Base-by-base conservation (phyloP, 2,797 vertebrate species). In the Schizothorax lantsangensis region DNA sequence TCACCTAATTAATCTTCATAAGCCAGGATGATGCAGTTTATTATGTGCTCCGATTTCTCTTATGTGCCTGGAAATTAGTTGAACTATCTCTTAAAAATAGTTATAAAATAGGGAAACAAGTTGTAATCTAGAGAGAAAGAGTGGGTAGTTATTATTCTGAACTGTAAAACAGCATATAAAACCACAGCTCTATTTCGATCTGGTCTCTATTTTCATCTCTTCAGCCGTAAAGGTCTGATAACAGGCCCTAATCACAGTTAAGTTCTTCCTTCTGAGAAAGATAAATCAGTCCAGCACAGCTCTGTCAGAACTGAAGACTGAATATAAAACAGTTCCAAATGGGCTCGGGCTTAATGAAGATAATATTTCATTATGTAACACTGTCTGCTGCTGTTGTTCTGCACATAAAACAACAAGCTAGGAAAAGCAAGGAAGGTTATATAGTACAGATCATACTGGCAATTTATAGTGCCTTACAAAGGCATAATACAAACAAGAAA, bases 241-340 rank as follows among this genome's bases (percentile, higher is more conserved):
- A 68, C 59, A 40, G 73, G 14, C 9, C 73, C 45, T 77, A 62
- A 77, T 83, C 84, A 45, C 81, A 45, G 71, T 77, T 62, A 86
- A 82, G 43, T 71, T 81, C 74, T 69, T 86, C 40, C 23, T 33
- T 79, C 77, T 88, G 49, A 62, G 33, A 79, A 40, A 83, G 79
- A 91, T 83, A 88, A 87, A 88, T 89, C 78, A 88, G 87, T 86
- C 33, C 54, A 73, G 52, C 38, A 59, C 52, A 71, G n/a, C 21
- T 6, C 59, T 73, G 68, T 86, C 68, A 81, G 77, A 73, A 80
- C n/a, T 80, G 17, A 83, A 66, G 84, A 72, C 54, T 79, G 64
- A 83, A 54, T 83, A 84, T 85, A 81, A 88, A 86, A 59, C 59
- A 26, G 66, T 74, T 45, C 71, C 72, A 81, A 75, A 88, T 81